Conservation (phyloP, 2,888 invertebrate genomes). For the Megaustenia siamemsis region DNA sequence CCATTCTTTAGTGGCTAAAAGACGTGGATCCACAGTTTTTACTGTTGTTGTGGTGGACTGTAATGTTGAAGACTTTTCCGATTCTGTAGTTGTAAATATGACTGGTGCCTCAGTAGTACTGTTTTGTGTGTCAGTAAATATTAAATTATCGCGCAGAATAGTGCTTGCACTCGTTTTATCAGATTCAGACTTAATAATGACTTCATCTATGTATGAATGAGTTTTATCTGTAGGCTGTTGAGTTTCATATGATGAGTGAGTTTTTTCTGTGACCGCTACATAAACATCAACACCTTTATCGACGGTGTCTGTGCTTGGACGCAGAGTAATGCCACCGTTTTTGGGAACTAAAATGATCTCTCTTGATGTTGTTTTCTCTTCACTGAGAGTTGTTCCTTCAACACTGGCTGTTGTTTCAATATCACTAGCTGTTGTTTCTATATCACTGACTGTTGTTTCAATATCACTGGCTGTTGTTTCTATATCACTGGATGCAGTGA, state of each 20-base stretch:
- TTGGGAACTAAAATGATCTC: background rate
- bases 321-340: background rate
- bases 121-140: no score
- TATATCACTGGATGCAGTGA: conserved; percentile 3
- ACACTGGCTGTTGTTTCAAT: background rate
- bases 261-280: background rate
- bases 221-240: no score
- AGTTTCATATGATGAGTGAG: background rate
- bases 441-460: background rate
- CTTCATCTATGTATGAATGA: background rate
- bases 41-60: no score
- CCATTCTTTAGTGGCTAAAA: conserved; percentile 1
- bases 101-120: background rate
- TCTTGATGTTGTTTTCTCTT: background rate
- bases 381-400: no score
- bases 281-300: background rate
- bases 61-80: background rate
- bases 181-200: background rate
- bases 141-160: background rate
- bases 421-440: no score
- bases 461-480: background rate
- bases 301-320: background rate
- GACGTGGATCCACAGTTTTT: background rate
- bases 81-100: background rate
- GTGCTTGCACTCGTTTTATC: background rate